A percentile compares a stretch with the other conserved stretches of the same genome.
phyloP scores from a whole-genome alignment of 37 sponge, comb jelly and placozoan species.

The Beroe ovata region DNA sequence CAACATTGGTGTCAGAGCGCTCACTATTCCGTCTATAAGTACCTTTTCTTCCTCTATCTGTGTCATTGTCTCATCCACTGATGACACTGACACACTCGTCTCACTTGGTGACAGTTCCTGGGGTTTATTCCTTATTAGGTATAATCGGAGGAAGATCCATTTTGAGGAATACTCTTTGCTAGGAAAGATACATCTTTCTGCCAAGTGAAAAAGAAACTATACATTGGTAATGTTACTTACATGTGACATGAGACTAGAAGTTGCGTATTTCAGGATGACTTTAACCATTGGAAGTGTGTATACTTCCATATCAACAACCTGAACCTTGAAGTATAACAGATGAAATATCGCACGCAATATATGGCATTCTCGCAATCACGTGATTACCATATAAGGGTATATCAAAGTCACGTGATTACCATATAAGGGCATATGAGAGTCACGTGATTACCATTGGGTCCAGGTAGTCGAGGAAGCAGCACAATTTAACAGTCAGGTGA shows the following conservation, averaged over 20 bases:
- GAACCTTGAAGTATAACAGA: conserved; percentile 2
- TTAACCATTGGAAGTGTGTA: conserved; percentile 40
- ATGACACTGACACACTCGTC: conserved; percentile 28
- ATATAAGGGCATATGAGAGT: too few species aligned
- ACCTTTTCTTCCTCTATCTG: conserved; percentile 64
- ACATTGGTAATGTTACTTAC: too few species aligned
- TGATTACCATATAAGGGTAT: too few species aligned
- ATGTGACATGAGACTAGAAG: neutral
- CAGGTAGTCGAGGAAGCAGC: conserved; percentile 44
- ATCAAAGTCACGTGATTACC: too few species aligned
- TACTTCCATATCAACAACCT: conserved; percentile 54
- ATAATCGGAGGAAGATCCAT: neutral
- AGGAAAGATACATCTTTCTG: neutral
- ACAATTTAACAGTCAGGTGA: conserved; percentile 10
- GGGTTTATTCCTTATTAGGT: neutral
- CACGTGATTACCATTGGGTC: conserved; percentile 61
- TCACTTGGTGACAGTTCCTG: neutral
- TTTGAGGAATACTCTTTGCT: neutral
- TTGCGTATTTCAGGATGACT: conserved; percentile 32
- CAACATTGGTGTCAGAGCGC: conserved; percentile 66
- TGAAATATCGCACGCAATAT: too few species aligned
- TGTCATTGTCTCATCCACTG: conserved; percentile 60
- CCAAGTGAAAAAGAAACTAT: neutral
- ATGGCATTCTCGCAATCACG: neutral
- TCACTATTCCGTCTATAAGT: conserved; percentile 40